These are phyloP conservation scores for Trilocha varians DNA, from an alignment of 2,888 invertebrate species.

Conservation along the genomic window DNA sequence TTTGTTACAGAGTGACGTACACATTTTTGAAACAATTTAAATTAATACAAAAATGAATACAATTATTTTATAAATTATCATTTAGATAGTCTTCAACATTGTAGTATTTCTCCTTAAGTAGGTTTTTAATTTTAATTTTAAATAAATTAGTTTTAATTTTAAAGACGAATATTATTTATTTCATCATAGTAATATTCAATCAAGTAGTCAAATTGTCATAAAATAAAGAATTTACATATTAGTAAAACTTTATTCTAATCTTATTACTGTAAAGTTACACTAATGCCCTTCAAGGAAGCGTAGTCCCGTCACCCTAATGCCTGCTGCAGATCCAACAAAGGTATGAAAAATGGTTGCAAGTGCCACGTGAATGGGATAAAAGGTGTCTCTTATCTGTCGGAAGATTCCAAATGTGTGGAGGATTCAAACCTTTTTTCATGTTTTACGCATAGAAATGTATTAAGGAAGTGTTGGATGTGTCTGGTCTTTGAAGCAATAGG, in stretches of 20 bases:
- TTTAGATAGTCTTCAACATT: too few relatives aligned
- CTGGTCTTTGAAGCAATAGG: neutral
- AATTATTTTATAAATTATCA: too few relatives aligned
- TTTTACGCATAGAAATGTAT: slow-evolving; percentile 17
- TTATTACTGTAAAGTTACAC: neutral
- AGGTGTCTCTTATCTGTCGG: slow-evolving; percentile 57
- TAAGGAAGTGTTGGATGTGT: slow-evolving; percentile 4
- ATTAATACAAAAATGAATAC: too few relatives aligned
- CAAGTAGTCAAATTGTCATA: too few relatives aligned
- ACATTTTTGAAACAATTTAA: too few relatives aligned
- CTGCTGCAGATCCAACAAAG: slow-evolving; percentile 56
- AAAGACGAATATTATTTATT: too few relatives aligned
- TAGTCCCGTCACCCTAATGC: slow-evolving; percentile 54
- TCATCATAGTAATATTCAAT: too few relatives aligned
- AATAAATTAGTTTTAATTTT: too few relatives aligned
- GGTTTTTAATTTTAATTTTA: too few relatives aligned
- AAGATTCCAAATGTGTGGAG: slow-evolving; percentile 40
- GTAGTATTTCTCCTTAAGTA: too few relatives aligned
- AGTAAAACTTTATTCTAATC: neutral
- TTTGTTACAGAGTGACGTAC: too few relatives aligned
- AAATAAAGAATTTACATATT: too few relatives aligned
- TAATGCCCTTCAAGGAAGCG: slow-evolving; percentile 25
- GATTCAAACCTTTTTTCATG: slow-evolving; percentile 30
- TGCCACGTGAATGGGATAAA: slow-evolving; percentile 58
- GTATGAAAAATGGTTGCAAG: slow-evolving; percentile 63